These are phyloP conservation scores for Panthera uncia DNA, from an alignment of 2,113 vertebrate genomes.

Conservation along the genomic window DNA sequence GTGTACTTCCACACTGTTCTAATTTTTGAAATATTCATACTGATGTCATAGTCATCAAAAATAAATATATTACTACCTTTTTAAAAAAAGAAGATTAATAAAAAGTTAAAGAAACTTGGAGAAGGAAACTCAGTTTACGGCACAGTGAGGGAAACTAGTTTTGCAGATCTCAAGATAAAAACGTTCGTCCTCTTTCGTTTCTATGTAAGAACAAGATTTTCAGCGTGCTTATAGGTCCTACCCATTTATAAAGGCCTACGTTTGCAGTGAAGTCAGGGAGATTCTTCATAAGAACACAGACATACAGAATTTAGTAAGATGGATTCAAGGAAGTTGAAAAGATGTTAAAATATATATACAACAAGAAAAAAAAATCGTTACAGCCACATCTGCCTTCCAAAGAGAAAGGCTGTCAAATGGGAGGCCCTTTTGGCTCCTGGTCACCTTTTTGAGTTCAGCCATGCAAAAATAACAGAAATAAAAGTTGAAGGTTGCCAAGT, in stretches of 20 bases:
- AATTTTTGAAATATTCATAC: background rate
- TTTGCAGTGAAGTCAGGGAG: background rate
- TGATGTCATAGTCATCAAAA: background rate
- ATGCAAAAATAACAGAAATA: background rate
- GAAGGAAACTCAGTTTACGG: background rate
- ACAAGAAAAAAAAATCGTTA: background rate
- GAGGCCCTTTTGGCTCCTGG: background rate
- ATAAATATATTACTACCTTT: background rate
- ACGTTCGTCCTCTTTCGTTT: background rate
- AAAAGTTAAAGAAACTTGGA: background rate
- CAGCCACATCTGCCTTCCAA: background rate
- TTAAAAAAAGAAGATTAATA: background rate
- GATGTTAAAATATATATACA: background rate
- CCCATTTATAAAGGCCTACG: background rate
- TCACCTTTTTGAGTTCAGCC: background rate
- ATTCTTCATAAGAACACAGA: background rate
- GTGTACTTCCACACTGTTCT: background rate
- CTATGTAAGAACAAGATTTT: background rate
- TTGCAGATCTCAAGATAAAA: constrained; percentile 8
- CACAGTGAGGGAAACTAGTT: background rate
- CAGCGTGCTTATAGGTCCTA: background rate
- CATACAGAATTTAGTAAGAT: background rate
- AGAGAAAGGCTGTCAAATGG: background rate
- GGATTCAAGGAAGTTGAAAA: background rate
- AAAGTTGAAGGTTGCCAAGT: background rate